phyloP scores from a whole-genome alignment of 1,140 invertebrate species.

The Drosophila carrolli region DNA sequence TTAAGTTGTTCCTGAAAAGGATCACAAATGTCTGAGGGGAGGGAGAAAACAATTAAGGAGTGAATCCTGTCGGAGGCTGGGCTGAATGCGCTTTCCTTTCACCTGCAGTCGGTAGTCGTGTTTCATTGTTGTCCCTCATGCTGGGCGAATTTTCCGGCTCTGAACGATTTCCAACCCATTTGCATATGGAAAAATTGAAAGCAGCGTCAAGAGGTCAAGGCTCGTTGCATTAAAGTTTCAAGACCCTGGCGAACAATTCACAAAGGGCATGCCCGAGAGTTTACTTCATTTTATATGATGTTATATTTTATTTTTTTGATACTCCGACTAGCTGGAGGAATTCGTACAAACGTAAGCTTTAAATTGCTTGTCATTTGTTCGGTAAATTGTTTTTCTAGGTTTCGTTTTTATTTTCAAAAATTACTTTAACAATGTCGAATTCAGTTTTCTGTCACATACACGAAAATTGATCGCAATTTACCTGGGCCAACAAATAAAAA shows the following conservation, averaged over 20 bases:
- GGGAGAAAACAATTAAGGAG: constrained; percentile 44
- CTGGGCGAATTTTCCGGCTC: not conserved
- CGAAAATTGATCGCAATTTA: constrained; percentile 30
- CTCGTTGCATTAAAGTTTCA: constrained; percentile 25
- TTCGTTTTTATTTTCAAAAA: constrained; percentile 39
- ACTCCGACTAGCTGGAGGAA: not conserved
- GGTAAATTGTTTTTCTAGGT: constrained; percentile 66
- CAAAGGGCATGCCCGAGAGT: constrained; percentile 13
- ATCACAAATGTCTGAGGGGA: constrained; percentile 12
- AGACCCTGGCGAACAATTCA: constrained; percentile 13
- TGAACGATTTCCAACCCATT: constrained; percentile 14
- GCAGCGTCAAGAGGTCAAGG: constrained; percentile 30
- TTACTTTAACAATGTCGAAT: constrained; percentile 53
- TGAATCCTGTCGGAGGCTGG: not conserved
- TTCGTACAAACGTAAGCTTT: constrained; percentile 6
- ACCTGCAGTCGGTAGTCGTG: constrained; percentile 22
- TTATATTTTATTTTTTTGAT: not conserved
- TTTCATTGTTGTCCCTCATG: constrained; percentile 18
- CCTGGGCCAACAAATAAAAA: constrained; percentile 24
- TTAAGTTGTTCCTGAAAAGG: constrained; percentile 39
- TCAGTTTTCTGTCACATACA: constrained; percentile 52
- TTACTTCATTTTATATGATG: constrained; percentile 2
- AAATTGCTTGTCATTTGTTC: constrained; percentile 69
- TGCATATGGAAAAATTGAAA: constrained; percentile 38
- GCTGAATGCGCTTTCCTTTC: constrained; percentile 28